Evolutionary conservation across 2,113 vertebrate species (phyloP).

Genomic region (Mustelus asterias): DNA sequence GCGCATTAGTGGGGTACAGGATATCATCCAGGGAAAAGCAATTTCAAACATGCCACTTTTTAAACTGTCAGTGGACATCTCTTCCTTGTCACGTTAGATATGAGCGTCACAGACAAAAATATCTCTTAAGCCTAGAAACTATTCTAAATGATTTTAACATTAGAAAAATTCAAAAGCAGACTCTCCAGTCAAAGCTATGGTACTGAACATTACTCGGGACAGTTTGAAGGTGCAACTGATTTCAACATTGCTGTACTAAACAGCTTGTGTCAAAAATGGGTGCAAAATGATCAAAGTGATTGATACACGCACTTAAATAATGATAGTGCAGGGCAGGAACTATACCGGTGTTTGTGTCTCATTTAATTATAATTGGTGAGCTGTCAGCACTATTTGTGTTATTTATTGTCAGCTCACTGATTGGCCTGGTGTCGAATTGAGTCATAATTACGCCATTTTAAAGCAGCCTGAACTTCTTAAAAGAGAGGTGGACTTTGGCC

Average conservation of each 20-base stretch:
- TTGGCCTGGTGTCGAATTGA: not conserved
- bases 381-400: not conserved
- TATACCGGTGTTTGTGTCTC: not conserved
- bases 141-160: not conserved
- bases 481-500: not conserved
- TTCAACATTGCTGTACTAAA: not conserved
- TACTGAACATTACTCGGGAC: not conserved
- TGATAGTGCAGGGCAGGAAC: not conserved
- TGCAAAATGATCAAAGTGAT: not conserved
- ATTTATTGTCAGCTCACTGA: not conserved
- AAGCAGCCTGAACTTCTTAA: not conserved
- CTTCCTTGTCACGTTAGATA: not conserved
- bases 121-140: not conserved
- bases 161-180: not conserved
- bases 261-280: not conserved
- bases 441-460: not conserved
- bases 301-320: not conserved
- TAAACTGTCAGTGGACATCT: not conserved
- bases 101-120: not conserved
- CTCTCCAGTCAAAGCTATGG: not conserved
- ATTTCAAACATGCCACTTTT: constrained; percentile 17
- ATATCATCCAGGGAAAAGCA: not conserved
- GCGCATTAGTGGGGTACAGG: not conserved
- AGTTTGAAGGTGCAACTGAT: not conserved
- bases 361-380: not conserved